Evolutionary conservation across 2,113 vertebrate genomes (phyloP).

Genomic region (Nyctibius bracteatus): DNA sequence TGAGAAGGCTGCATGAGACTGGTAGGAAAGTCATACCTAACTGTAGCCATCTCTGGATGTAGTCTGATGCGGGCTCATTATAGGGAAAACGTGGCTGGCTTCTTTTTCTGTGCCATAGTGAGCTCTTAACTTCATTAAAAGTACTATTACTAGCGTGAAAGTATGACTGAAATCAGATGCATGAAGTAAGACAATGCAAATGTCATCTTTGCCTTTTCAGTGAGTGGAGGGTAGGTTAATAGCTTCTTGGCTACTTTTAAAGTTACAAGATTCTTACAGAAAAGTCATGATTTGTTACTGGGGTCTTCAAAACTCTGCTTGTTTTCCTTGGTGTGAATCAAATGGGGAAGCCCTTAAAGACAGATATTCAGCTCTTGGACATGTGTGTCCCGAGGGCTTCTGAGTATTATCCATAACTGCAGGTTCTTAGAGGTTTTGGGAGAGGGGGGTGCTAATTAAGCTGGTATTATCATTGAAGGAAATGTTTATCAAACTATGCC

Average conservation of each 20-base stretch:
- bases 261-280: neutral
- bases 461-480: neutral
- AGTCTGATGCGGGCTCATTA: neutral
- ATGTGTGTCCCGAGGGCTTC: neutral
- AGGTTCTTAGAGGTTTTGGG: neutral
- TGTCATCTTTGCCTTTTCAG: neutral
- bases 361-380: neutral
- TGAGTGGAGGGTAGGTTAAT: neutral
- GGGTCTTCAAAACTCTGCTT: neutral
- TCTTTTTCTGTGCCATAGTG: neutral
- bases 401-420: neutral
- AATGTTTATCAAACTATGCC: neutral
- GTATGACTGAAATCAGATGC: neutral
- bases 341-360: neutral
- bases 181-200: neutral
- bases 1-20: neutral
- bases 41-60: neutral
- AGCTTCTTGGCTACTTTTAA: neutral
- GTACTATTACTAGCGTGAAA: neutral
- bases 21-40: neutral
- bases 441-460: neutral
- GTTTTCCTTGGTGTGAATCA: neutral
- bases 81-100: neutral
- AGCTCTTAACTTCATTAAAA: neutral
- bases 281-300: neutral